Conservation (phyloP, 1,140 invertebrate species). For the Papilio polyxenes region DNA sequence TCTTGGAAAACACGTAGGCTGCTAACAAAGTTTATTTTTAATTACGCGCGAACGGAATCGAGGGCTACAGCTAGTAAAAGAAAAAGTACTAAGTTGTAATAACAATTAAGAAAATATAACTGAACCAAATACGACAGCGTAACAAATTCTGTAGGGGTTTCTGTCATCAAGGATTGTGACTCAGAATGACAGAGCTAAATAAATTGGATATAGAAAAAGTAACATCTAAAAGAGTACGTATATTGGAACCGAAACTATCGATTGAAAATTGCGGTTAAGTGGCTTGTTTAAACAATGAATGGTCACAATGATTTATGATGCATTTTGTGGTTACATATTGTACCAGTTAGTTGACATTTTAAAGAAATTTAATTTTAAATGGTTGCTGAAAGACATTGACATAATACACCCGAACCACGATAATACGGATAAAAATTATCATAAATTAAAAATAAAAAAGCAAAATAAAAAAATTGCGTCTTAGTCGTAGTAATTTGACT, state of each 20-base stretch:
- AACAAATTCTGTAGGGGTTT: not conserved
- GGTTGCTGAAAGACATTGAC: not conserved
- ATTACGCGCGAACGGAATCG: too few relatives aligned
- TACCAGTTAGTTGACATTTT: not conserved
- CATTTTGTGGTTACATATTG: not conserved
- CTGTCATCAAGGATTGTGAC: not conserved
- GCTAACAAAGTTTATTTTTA: too few relatives aligned
- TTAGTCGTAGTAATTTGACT: not conserved
- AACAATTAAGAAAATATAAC: not conserved
- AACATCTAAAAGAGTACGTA: not conserved
- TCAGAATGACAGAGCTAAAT: conserved; percentile 2
- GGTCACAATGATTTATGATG: not conserved
- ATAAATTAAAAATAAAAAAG: not conserved
- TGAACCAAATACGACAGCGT: not conserved
- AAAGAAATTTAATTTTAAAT: not conserved
- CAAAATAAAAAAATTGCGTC: not conserved
- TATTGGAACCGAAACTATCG: not conserved
- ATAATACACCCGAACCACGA: too few relatives aligned
- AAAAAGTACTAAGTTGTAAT: not conserved
- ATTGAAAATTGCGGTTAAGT: not conserved
- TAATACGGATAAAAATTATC: not conserved
- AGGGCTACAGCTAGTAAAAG: not conserved
- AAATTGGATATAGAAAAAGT: not conserved
- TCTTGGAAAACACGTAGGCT: too few relatives aligned
- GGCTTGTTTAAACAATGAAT: not conserved